Base-by-base conservation (phyloP, 2,797 vertebrate genomes). In the Sebastes reedi region DNA sequence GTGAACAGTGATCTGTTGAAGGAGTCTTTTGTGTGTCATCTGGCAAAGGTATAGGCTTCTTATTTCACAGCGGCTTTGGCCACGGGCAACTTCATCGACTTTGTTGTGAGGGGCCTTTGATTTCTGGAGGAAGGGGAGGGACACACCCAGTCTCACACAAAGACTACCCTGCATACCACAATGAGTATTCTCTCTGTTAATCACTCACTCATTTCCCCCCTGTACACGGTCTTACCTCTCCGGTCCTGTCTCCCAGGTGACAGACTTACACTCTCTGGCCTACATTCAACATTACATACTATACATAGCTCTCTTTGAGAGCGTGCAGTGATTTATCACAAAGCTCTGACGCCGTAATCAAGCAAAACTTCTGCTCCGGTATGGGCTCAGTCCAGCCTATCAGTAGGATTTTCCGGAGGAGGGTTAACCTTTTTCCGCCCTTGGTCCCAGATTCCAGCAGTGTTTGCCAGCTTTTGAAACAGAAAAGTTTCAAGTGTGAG, bases 71-170 rank as follows among this genome's bases (percentile, higher is more conserved):
- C 83, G 73, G 72, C 80, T 72, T 84, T 80, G 81, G 92, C 91
- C 90, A 92, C 62, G 2, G 91, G 93, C 91, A 85, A 91, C 86
- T 90, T 81, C 54, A 67, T 72, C 42, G 81, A 92, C 93, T 94
- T 94, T 94, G 89, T 95, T 93, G 91, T 93, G 85, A 88, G 71
- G 52, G 68, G 82, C 75, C 92, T 95, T 95, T 95, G 93, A 95
- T 94, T 92, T 91, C 72, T 86, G 75, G 85, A 94, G 94, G 93
- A 94, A 93, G 92, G 93, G 91, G 89, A 88, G 79, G 72, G 88
- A 83, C 92, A 93, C 92, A 89, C 93, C 94, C 92, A 89, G 86
- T 64, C 67, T 27, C 78, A 83, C 80, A 94, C 94, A 96, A 95
- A 94, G 91, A 87, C 78, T 72, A 46, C 54, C 86, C 83, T 82